These are phyloP conservation scores for Scleropages formosus DNA, from an alignment of 2,797 vertebrate species.

Conservation along the genomic window DNA sequence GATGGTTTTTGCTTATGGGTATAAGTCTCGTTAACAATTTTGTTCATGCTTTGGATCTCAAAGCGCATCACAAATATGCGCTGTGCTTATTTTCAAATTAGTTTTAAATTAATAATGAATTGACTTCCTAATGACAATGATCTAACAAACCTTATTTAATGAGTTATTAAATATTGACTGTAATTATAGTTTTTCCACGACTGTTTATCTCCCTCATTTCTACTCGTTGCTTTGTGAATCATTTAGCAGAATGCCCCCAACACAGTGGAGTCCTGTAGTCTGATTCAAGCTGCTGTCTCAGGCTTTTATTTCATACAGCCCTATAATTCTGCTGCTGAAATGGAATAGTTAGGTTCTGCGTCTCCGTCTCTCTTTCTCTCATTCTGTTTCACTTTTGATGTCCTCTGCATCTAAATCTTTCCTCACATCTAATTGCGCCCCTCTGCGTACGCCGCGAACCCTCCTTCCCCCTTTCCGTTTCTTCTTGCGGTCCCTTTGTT, in stretches of 20 bases:
- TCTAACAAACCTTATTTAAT: conserved; percentile 60
- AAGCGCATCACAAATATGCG: conserved; percentile 10
- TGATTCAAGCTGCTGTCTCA: conserved; percentile 40
- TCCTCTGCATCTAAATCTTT: conserved; percentile 55
- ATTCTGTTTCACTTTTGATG: conserved; percentile 51
- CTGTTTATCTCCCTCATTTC: conserved; percentile 55
- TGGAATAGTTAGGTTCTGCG: background rate
- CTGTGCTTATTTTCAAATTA: conserved; percentile 5
- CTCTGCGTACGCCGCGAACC: conserved; percentile 57
- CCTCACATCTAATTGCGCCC: conserved; percentile 46
- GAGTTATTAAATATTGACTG: conserved; percentile 50
- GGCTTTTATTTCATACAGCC: conserved; percentile 55
- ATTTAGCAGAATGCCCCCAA: conserved; percentile 57
- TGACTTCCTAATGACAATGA: conserved; percentile 55
- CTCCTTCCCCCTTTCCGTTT: conserved; percentile 40
- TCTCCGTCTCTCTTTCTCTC: conserved; percentile 27
- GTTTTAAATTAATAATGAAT: conserved; percentile 56
- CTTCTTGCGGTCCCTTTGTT: conserved; percentile 47
- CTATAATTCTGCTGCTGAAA: conserved; percentile 41
- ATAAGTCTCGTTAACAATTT: conserved; percentile 40
- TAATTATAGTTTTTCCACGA: conserved; percentile 52
- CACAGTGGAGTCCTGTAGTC: conserved; percentile 34
- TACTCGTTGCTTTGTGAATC: conserved; percentile 54
- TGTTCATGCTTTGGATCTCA: conserved; percentile 25
- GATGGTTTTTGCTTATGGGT: background rate